Base-by-base conservation (phyloP, 1,140 invertebrate genomes). In the Cecropterus lyciades region DNA sequence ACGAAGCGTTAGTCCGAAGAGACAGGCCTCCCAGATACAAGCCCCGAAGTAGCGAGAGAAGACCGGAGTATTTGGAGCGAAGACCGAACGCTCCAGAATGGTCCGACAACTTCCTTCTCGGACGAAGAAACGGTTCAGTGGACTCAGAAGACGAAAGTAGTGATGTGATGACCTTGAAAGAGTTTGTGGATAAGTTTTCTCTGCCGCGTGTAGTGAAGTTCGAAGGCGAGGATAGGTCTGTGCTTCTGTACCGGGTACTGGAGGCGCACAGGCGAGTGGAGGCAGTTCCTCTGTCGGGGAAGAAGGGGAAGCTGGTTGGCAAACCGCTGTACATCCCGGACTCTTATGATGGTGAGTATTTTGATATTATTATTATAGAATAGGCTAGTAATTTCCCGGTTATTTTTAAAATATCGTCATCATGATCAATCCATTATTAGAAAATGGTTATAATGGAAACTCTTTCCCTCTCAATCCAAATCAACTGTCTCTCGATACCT, bases 131-230 rank as follows among this genome's bases (percentile, higher is more conserved):
- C 59, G 82, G 91, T 27, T 90, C 88, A 9, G 77, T 84, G 4
- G 81, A 92, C 55, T 84, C 87, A 0, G 83, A 92, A 75, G 85
- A 92, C 40, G 86, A 89, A 48, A 62, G 76, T 75, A 90, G 87
- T 90, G 81, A 89, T 82, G 85, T 84, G 75, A 85, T 92, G 83
- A 85, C 84, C 13, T 73, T 92, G 33, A 89, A 92, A 69, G 89
- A 92, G 72, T 94, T 94, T 72, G 88, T 94, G 42, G 93, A 94
- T 77, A 93, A 93, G 75, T 93, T 93, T 69, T 92, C 93, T 9
- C 69, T 94, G 69, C 94, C 94, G 3, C 88, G 93, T 64, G 93
- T 94, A 6, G 93, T 93, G 40, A 91, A 88, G 65, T 88, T 94
- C 30, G 91, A 92, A 45, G 87, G 87, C 11, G 90, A 92, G 70